These are phyloP conservation scores for Sorex maritimensis DNA, from an alignment of 2,797 vertebrate genomes.

Conservation along the genomic window DNA sequence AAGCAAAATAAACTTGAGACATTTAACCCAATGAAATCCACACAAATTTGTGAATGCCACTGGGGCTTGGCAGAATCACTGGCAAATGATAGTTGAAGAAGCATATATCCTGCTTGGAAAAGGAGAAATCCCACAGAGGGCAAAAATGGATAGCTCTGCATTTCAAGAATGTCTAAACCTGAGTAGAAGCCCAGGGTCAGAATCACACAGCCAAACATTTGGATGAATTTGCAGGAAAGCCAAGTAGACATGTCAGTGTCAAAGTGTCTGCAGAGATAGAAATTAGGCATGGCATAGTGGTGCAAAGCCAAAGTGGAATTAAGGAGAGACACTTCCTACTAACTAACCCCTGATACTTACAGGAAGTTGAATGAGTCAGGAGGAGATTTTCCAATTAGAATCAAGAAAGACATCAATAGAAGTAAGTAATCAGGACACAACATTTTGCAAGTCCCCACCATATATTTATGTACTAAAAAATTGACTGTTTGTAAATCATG, in stretches of 20 bases:
- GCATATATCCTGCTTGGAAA: not conserved
- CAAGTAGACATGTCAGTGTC: not conserved
- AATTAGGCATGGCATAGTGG: not conserved
- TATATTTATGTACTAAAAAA: not conserved
- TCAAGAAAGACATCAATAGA: not conserved
- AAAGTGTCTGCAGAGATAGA: not conserved
- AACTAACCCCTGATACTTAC: not conserved
- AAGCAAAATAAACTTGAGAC: conserved; percentile 60
- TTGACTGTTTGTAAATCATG: not conserved
- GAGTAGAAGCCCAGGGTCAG: not conserved
- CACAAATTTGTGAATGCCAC: conserved; percentile 17
- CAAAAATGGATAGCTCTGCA: not conserved
- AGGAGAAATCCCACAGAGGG: not conserved
- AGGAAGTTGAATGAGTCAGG: not conserved
- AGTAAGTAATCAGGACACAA: not conserved
- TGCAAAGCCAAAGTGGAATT: not conserved
- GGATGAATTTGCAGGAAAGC: not conserved
- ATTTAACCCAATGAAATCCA: conserved; percentile 32
- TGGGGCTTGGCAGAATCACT: not conserved
- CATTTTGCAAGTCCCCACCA: not conserved
- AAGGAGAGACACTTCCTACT: not conserved
- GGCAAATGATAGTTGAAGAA: not conserved
- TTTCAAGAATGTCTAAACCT: conserved; percentile 7
- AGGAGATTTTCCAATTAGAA: not conserved
- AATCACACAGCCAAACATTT: not conserved